A percentile compares a stretch with the other conserved stretches of the same genome.
Conservation (phyloP, 2,113 vertebrate species). For the Drymodes brunneopygia region DNA sequence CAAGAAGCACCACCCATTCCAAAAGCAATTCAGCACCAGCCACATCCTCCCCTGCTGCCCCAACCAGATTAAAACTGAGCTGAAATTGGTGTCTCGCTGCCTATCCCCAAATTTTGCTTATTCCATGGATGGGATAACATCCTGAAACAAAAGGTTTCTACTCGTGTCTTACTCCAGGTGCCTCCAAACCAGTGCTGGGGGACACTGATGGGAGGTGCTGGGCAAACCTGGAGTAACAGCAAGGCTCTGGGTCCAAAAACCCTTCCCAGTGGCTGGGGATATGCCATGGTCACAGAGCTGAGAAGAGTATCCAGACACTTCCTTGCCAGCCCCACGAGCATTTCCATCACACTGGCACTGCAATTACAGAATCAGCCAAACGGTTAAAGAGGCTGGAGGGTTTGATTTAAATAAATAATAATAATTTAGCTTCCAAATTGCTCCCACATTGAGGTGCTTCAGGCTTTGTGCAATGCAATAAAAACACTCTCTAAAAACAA, state of each 20-base stretch:
- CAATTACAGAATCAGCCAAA: conserved; percentile 50
- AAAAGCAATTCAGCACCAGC: neutral
- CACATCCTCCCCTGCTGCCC: neutral
- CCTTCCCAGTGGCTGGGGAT: neutral
- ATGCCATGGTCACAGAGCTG: accelerated
- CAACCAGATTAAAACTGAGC: neutral
- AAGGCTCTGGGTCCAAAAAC: neutral
- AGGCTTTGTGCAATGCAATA: conserved; percentile 51
- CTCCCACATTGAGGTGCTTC: conserved; percentile 63
- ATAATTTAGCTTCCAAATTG: conserved; percentile 68
- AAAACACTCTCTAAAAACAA: conserved; percentile 45
- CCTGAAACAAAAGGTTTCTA: neutral
- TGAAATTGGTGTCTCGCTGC: accelerated
- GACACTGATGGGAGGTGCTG: neutral
- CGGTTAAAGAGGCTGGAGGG: conserved; percentile 51
- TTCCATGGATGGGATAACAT: neutral
- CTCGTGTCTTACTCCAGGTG: accelerated
- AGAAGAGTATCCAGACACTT: neutral
- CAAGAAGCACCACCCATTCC: neutral
- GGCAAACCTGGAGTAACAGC: neutral
- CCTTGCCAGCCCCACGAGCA: neutral
- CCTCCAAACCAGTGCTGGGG: neutral
- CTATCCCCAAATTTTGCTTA: neutral
- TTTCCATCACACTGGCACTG: neutral
- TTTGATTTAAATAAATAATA: conserved; percentile 71